Evolutionary conservation across 2,888 invertebrate species (phyloP).

Genomic region (Aleiodes leptofemur): DNA sequence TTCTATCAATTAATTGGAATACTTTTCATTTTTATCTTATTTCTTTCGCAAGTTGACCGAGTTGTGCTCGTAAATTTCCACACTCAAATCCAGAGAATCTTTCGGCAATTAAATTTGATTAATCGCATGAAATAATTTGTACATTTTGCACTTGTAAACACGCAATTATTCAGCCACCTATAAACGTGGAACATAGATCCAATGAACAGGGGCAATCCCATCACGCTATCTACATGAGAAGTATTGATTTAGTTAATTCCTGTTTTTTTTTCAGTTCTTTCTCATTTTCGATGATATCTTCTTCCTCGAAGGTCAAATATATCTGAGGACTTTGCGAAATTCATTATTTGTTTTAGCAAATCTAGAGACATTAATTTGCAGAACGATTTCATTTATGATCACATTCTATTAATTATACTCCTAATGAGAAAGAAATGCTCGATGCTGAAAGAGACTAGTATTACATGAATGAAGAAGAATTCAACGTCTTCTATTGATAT

Average conservation of each 20-base stretch:
- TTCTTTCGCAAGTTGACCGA: no score
- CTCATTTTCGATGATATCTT: constrained; percentile 33
- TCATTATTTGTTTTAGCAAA: constrained; percentile 36
- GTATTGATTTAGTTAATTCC: not conserved
- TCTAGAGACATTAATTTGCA: constrained; percentile 1
- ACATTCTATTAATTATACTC: no score
- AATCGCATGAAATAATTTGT: not conserved
- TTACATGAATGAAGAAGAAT: no score
- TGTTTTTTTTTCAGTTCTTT: not conserved
- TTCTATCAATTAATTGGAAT: no score
- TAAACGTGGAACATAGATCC: not conserved
- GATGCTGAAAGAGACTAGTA: not conserved
- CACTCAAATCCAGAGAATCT: not conserved
- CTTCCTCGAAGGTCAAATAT: constrained; percentile 37
- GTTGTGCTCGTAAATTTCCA: not conserved
- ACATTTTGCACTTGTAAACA: constrained; percentile 10
- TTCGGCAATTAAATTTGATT: not conserved
- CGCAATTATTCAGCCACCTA: constrained; percentile 7
- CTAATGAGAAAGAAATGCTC: not conserved
- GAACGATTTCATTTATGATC: not conserved
- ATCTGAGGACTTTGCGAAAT: constrained; percentile 25
- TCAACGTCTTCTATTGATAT: no score
- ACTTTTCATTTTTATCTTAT: no score
- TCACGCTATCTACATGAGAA: constrained; percentile 7
- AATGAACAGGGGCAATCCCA: constrained; percentile 4